A percentile compares a stretch with the other conserved stretches of the same genome.
Evolutionary conservation across 2,888 invertebrate genomes (phyloP).

Genomic region (Morinoia aosen): DNA sequence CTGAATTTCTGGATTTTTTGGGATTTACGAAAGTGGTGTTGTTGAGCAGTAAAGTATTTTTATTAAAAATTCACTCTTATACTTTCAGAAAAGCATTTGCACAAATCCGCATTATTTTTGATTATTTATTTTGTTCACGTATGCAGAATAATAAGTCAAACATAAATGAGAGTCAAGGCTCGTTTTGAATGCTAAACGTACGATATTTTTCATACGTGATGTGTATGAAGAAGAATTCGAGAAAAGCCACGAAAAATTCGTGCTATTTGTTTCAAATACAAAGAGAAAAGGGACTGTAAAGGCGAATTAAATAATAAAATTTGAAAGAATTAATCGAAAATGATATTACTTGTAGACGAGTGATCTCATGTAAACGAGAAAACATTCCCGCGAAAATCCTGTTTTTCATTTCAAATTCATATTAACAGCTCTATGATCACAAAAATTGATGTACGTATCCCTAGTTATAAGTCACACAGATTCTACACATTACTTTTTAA

Average conservation of each 20-base stretch:
- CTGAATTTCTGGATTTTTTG: too few species aligned
- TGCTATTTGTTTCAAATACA: not conserved
- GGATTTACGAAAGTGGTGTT: too few species aligned
- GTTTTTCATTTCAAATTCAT: too few species aligned
- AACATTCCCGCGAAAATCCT: too few species aligned
- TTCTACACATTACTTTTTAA: too few species aligned
- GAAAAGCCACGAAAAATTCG: not conserved
- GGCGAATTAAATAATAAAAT: not conserved
- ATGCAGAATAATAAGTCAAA: not conserved
- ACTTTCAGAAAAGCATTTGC: not conserved
- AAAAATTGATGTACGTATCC: too few species aligned
- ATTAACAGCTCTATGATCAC: too few species aligned
- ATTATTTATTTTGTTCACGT: not conserved
- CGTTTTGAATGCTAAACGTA: not conserved
- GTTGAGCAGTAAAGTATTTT: not conserved
- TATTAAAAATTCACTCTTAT: not conserved
- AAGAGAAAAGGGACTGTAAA: not conserved
- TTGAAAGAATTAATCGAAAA: not conserved
- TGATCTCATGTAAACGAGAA: not conserved
- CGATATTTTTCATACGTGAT: not conserved
- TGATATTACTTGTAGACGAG: not conserved
- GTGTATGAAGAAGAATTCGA: not conserved
- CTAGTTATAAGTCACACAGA: too few species aligned
- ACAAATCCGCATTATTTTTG: not conserved
- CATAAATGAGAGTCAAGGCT: not conserved